These are phyloP conservation scores for Strigops habroptila DNA, from an alignment of 2,113 vertebrate genomes.

Conservation along the genomic window DNA sequence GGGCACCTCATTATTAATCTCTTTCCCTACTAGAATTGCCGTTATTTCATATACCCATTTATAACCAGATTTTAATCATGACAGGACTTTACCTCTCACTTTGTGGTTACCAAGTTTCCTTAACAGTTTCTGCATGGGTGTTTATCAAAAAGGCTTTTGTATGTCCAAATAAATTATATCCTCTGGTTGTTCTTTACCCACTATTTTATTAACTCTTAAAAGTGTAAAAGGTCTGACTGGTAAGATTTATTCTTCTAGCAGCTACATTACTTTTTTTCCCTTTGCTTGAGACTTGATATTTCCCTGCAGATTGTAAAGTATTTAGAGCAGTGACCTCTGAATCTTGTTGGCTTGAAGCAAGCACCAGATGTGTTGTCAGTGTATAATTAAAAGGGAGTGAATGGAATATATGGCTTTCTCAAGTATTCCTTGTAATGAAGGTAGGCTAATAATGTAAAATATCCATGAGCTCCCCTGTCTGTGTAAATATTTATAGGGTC, in stretches of 20 bases:
- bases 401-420: neutral
- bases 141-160: constrained; percentile 62
- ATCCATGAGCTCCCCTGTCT: neutral
- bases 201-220: constrained; percentile 60
- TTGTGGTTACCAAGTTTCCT: constrained; percentile 50
- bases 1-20: constrained; percentile 59
- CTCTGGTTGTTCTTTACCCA: constrained; percentile 50
- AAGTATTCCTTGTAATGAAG: constrained; percentile 29
- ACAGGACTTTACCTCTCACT: constrained; percentile 59
- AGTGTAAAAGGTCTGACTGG: constrained; percentile 40
- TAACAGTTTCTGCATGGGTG: constrained; percentile 37
- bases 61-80: constrained; percentile 59
- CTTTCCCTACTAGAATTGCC: constrained; percentile 37
- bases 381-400: constrained; percentile 1
- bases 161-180: constrained; percentile 62
- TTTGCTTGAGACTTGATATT: constrained; percentile 34
- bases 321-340: neutral
- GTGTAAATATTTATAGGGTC: constrained; percentile 53
- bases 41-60: constrained; percentile 53
- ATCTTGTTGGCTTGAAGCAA: neutral
- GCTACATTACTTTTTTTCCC: neutral
- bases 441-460: constrained; percentile 37
- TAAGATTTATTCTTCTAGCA: constrained; percentile 53
- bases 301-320: constrained; percentile 34
- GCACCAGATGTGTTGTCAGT: constrained; percentile 13